phyloP scores from a whole-genome alignment of 2,888 invertebrate species.

The Xanthia togata region DNA sequence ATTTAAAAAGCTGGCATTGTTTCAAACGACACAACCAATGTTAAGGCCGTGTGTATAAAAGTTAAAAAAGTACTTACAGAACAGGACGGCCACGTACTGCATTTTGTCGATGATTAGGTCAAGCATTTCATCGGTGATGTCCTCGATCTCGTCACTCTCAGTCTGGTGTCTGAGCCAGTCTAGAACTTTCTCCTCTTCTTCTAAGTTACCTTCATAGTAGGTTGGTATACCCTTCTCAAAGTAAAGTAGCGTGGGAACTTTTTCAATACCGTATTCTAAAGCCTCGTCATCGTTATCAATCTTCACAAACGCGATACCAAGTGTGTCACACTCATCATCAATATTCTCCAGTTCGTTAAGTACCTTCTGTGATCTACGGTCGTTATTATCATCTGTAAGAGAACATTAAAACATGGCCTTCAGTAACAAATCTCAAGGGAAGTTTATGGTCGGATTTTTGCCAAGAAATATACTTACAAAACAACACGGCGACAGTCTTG shows the following conservation, averaged over 20 bases:
- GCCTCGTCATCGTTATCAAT: conserved; percentile 97
- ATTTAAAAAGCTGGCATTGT: conserved; percentile 78
- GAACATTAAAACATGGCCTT: conserved; percentile 38
- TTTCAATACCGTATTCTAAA: conserved; percentile 97
- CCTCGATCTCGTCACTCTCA: conserved; percentile 97
- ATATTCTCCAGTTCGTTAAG: conserved; percentile 97
- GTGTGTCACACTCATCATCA: conserved; percentile 97
- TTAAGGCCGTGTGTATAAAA: conserved; percentile 66
- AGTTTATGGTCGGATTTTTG: conserved; percentile 26
- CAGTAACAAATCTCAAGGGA: conserved; percentile 22
- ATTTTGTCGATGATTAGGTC: conserved; percentile 96
- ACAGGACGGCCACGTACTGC: conserved; percentile 96
- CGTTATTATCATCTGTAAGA: conserved; percentile 95
- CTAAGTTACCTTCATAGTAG: conserved; percentile 95
- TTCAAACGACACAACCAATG: conserved; percentile 75
- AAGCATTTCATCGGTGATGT: conserved; percentile 98
- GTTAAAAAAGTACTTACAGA: conserved; percentile 93
- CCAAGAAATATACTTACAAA: conserved; percentile 92
- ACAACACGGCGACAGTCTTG: conserved; percentile 96
- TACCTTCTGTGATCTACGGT: conserved; percentile 95
- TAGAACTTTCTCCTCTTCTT: conserved; percentile 96
- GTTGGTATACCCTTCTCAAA: conserved; percentile 94
- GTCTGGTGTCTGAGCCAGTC: conserved; percentile 96
- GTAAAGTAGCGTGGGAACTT: conserved; percentile 96
- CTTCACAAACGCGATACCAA: conserved; percentile 97